Evolutionary conservation across 2,797 vertebrate genomes (phyloP).

Genomic region (Tiaroga cobitis): DNA sequence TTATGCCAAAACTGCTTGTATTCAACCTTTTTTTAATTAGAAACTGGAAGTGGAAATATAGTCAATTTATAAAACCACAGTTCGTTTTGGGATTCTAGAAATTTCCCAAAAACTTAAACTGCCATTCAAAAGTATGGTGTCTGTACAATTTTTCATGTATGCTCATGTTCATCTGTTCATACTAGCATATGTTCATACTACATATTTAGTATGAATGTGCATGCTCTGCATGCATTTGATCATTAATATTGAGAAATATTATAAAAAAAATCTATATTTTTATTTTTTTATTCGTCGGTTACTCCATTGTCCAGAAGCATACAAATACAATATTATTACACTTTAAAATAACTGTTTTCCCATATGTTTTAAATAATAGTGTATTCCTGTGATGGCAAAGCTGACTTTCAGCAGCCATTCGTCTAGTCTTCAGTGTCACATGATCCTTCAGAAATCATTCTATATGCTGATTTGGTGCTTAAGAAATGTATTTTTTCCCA

Average conservation of each 20-base stretch:
- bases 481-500: too few species aligned
- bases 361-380: too few species aligned
- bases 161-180: background rate
- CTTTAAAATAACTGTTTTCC: too few species aligned
- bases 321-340: background rate
- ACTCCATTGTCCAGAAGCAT: too few species aligned
- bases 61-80: background rate
- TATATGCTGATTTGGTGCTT: too few species aligned
- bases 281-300: too few species aligned
- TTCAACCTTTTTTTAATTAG: background rate
- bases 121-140: background rate
- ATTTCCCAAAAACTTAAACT: background rate
- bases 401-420: background rate
- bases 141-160: background rate
- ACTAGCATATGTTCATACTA: too few species aligned
- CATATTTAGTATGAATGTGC: too few species aligned
- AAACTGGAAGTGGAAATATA: background rate
- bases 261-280: too few species aligned
- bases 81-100: background rate
- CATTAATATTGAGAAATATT: background rate
- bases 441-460: background rate
- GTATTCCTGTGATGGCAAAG: background rate
- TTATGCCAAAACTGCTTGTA: background rate
- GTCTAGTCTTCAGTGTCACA: background rate
- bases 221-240: background rate